phyloP scores from a whole-genome alignment of 2,797 vertebrate species.

The Hoplostethus atlanticus region DNA sequence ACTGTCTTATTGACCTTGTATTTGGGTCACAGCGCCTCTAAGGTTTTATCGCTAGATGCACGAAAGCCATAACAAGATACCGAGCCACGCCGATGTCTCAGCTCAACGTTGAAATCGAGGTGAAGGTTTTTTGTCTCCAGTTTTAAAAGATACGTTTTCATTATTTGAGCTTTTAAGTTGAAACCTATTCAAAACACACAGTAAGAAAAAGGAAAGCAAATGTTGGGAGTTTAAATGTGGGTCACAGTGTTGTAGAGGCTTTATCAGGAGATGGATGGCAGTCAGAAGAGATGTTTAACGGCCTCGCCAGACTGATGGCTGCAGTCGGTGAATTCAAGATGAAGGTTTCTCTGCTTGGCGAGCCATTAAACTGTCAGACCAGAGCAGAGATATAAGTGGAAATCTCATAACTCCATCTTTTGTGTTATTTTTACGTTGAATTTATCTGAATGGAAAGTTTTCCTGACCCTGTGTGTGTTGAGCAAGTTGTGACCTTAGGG shows the following conservation, averaged over 20 bases:
- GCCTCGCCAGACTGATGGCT: conserved; percentile 19
- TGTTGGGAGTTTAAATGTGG: background rate
- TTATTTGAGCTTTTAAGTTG: background rate
- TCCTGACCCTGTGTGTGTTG: conserved; percentile 22
- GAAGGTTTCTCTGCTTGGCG: conserved; percentile 47
- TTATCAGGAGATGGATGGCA: conserved; percentile 23
- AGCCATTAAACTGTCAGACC: conserved; percentile 43
- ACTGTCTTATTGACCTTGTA: conserved; percentile 42
- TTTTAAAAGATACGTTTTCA: conserved; percentile 8
- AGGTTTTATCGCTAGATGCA: conserved; percentile 28
- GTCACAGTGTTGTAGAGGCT: background rate
- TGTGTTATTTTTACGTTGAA: conserved; percentile 36
- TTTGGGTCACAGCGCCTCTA: conserved; percentile 20
- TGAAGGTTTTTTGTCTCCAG: background rate
- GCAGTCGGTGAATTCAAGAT: conserved; percentile 25
- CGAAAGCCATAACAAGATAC: conserved; percentile 35
- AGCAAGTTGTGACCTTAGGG: conserved; percentile 1
- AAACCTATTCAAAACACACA: conserved; percentile 30
- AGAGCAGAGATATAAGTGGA: conserved; percentile 21
- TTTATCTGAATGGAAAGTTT: conserved; percentile 36
- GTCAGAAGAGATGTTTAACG: conserved; percentile 31
- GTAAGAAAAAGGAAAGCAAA: background rate
- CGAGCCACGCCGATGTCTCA: conserved; percentile 7
- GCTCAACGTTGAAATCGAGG: conserved; percentile 22
- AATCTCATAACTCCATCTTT: conserved; percentile 39